Conservation (phyloP, 1,140 invertebrate genomes). For the Geopemphigus sp. region DNA sequence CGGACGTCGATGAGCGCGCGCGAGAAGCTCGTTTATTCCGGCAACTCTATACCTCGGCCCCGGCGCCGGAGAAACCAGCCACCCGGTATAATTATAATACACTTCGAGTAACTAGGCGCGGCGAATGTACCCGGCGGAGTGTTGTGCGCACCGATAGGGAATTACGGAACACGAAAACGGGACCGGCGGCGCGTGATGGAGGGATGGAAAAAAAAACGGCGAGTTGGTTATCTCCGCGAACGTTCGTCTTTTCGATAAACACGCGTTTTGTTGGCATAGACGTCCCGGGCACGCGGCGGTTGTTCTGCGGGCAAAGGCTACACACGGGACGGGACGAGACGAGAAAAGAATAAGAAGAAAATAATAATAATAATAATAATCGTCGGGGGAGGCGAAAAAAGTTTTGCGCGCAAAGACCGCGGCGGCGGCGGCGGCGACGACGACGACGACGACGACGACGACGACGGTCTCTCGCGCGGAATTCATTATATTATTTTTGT, state of each 20-base stretch:
- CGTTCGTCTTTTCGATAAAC: constrained; percentile 47
- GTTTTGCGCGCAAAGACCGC: constrained; percentile 15
- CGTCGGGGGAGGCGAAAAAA: background rate
- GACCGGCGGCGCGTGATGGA: background rate
- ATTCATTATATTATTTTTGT: constrained; percentile 46
- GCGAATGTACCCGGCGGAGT: too few relatives aligned
- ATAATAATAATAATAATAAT: constrained; percentile 26
- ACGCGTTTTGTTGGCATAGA: constrained; percentile 37
- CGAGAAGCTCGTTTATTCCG: too few relatives aligned
- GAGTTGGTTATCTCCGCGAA: constrained; percentile 44
- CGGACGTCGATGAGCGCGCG: too few relatives aligned
- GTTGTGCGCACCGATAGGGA: too few relatives aligned
- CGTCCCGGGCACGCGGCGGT: background rate
- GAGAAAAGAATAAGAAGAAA: background rate
- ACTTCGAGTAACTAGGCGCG: too few relatives aligned
- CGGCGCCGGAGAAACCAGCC: background rate
- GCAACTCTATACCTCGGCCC: too few relatives aligned
- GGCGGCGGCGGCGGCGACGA: too few relatives aligned
- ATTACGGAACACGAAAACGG: background rate
- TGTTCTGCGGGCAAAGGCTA: too few relatives aligned
- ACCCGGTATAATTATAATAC: too few relatives aligned
- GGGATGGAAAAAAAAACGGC: background rate
- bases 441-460: background rate
- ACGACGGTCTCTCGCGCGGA: background rate
- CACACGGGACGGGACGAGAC: background rate